phyloP scores from a whole-genome alignment of 2,113 vertebrate genomes.

The Chaenogobius annularis region DNA sequence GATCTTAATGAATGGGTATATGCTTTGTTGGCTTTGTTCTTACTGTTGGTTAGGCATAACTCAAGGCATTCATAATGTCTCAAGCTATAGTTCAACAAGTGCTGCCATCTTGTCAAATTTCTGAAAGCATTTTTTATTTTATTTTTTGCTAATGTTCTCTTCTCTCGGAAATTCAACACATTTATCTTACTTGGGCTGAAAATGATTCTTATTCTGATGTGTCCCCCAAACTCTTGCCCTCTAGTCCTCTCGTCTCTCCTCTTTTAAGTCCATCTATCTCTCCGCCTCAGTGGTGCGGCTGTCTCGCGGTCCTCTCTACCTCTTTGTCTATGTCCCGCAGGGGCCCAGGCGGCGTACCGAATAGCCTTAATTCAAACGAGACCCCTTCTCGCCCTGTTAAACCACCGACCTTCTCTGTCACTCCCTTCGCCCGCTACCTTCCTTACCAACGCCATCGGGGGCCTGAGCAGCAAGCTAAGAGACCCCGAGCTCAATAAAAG shows the following conservation, averaged over 20 bases:
- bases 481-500: constrained; percentile 69
- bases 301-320: constrained; percentile 52
- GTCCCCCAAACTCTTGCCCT: constrained; percentile 56
- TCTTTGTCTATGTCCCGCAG: constrained; percentile 61
- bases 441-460: constrained; percentile 28
- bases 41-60: not conserved
- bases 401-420: constrained; percentile 76
- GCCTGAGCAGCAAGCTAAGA: constrained; percentile 72
- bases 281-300: constrained; percentile 51
- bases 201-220: constrained; percentile 50
- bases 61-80: constrained; percentile 2
- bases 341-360: constrained; percentile 55
- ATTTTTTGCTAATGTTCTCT: constrained; percentile 12
- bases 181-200: constrained; percentile 43
- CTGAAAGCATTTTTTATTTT: constrained; percentile 7
- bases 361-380: constrained; percentile 65
- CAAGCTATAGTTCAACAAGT: constrained; percentile 51
- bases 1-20: not conserved
- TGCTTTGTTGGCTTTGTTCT: not conserved
- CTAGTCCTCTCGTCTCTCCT: constrained; percentile 32
- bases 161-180: constrained; percentile 22
- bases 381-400: constrained; percentile 70
- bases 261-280: constrained; percentile 60
- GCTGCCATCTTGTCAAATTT: constrained; percentile 15
- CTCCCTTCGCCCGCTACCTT: constrained; percentile 51